phyloP scores from a whole-genome alignment of 2,113 vertebrate species.

The Hemiprocne comata region DNA sequence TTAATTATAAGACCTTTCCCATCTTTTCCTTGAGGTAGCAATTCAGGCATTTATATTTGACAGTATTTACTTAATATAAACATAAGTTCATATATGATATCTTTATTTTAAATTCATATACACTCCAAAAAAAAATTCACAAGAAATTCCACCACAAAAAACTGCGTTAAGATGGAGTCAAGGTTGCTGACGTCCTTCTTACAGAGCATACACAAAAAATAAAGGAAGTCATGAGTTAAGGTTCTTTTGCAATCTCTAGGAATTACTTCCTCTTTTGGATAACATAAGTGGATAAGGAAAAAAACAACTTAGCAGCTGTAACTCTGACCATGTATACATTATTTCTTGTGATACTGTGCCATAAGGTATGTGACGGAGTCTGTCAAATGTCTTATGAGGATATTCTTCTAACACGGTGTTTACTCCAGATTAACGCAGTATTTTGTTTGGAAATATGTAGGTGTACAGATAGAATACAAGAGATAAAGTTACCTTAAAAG shows the following conservation, averaged over 20 bases:
- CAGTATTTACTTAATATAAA: conserved; percentile 52
- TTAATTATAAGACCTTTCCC: neutral
- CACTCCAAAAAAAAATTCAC: neutral
- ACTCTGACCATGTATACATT: conserved; percentile 34
- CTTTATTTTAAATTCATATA: conserved; percentile 44
- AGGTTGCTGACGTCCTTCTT: conserved; percentile 28
- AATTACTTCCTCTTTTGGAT: conserved; percentile 42
- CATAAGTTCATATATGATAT: conserved; percentile 14
- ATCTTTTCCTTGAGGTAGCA: conserved; percentile 31
- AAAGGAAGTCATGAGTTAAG: neutral
- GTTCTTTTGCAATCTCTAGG: neutral
- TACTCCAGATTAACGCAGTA: conserved; percentile 62
- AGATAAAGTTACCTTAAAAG: conserved; percentile 12
- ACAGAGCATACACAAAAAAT: neutral
- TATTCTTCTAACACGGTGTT: neutral
- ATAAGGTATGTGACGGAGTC: neutral
- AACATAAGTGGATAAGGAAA: neutral
- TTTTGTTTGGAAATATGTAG: conserved; percentile 62
- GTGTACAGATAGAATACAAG: conserved; percentile 6
- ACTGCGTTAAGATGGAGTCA: conserved; percentile 58
- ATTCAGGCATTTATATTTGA: conserved; percentile 53
- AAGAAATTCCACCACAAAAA: conserved; percentile 52
- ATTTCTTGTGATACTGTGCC: neutral
- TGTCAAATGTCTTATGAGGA: neutral
- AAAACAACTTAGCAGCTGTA: neutral